Conservation (phyloP, 2,797 vertebrate genomes). For the Sebastes minor region DNA sequence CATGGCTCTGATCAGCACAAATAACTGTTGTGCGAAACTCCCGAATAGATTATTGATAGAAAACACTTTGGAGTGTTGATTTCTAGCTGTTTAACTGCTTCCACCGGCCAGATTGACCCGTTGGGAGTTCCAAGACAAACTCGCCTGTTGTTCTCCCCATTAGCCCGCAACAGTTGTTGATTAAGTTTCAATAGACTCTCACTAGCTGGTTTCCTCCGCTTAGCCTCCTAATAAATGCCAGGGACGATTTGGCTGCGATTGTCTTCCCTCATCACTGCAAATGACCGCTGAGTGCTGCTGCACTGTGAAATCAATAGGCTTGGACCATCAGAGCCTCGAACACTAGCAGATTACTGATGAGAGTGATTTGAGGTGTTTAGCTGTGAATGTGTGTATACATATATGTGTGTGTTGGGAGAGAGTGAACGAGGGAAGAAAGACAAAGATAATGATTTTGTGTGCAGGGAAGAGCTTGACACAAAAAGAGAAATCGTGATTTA, state of each 20-base stretch:
- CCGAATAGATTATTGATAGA: constrained; percentile 9
- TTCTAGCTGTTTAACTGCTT: constrained; percentile 34
- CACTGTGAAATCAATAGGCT: constrained; percentile 72
- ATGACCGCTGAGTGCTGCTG: constrained; percentile 71
- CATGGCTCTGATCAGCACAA: background rate
- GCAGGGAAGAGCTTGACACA: background rate
- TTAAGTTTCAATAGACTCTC: constrained; percentile 77
- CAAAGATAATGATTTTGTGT: constrained; percentile 5
- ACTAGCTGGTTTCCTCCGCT: constrained; percentile 61
- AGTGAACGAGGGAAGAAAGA: background rate
- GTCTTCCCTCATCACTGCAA: constrained; percentile 78
- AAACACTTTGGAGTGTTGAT: constrained; percentile 28
- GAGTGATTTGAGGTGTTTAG: constrained; percentile 62
- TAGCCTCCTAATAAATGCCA: constrained; percentile 75
- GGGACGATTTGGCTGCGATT: constrained; percentile 72
- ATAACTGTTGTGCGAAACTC: background rate
- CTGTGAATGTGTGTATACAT: constrained; percentile 14
- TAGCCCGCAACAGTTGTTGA: constrained; percentile 69
- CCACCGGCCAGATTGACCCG: constrained; percentile 13
- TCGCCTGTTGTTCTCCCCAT: constrained; percentile 48
- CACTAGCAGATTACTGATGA: constrained; percentile 71
- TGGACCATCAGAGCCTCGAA: constrained; percentile 61
- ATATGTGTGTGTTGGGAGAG: background rate
- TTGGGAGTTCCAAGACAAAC: constrained; percentile 52
- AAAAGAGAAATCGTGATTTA: background rate